Conservation (phyloP, 2,113 vertebrate genomes). For the Periophthalmodon schlosseri region DNA sequence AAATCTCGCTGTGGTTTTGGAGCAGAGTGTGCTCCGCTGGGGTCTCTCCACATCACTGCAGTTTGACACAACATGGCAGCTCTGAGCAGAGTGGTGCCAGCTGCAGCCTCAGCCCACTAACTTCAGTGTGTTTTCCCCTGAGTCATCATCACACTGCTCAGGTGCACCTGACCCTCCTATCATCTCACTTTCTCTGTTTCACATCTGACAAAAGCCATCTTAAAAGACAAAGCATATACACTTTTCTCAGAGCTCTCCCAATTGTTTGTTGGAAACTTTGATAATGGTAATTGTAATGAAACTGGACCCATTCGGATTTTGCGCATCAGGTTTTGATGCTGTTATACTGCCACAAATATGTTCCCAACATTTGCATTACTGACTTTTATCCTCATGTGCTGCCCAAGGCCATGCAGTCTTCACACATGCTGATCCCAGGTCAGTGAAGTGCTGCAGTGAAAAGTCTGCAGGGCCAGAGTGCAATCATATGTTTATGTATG, state of each 20-base stretch:
- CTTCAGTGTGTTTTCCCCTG: slow-evolving; percentile 70
- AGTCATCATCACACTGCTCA: slow-evolving; percentile 69
- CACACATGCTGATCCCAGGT: slow-evolving; percentile 30
- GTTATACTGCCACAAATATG: background rate
- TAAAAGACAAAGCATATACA: background rate
- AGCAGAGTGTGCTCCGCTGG: slow-evolving; percentile 12
- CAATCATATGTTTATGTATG: background rate
- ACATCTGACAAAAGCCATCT: background rate
- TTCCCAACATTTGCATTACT: background rate
- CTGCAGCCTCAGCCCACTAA: slow-evolving; percentile 55
- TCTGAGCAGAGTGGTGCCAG: slow-evolving; percentile 45
- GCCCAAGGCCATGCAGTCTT: slow-evolving; percentile 49
- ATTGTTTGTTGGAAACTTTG: background rate
- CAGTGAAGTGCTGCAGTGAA: slow-evolving; percentile 27
- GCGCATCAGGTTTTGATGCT: background rate
- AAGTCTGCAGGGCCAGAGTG: too few relatives aligned
- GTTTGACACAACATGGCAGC: slow-evolving; percentile 58
- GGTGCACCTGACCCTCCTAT: slow-evolving; percentile 53
- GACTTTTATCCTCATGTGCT: slow-evolving; percentile 23
- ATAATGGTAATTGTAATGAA: too few relatives aligned
- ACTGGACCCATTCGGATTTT: too few relatives aligned
- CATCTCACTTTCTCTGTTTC: background rate
- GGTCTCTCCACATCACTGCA: slow-evolving; percentile 47
- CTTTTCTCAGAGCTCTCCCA: background rate
- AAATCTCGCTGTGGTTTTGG: slow-evolving; percentile 6